A percentile compares a stretch with the other conserved stretches of the same genome.
Conservation (phyloP, 2,113 vertebrate species). For the Rynchops niger region DNA sequence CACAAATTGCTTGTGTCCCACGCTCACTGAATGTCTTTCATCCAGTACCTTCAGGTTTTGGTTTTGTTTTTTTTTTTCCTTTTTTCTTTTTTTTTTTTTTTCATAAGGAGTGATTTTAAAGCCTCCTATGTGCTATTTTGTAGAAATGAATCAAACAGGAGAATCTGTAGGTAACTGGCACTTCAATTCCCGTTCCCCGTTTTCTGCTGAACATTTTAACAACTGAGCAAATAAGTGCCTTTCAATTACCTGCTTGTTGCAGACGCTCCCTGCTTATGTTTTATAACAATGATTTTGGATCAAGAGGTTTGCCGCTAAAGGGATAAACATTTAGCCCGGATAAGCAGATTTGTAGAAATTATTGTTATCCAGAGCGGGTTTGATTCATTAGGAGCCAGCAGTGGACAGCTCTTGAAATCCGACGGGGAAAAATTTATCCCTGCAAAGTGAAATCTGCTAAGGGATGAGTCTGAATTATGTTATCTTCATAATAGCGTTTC, state of each 20-base stretch:
- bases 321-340: slow-evolving; percentile 47
- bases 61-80: too few species aligned
- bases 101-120: neutral
- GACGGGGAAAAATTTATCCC: slow-evolving; percentile 49
- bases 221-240: slow-evolving; percentile 41
- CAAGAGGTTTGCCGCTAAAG: slow-evolving; percentile 45
- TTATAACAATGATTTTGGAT: slow-evolving; percentile 14
- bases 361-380: slow-evolving; percentile 30
- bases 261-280: slow-evolving; percentile 11
- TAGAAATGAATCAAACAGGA: neutral
- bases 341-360: slow-evolving; percentile 62
- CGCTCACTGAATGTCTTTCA: neutral
- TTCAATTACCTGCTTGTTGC: slow-evolving; percentile 40
- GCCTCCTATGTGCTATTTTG: neutral
- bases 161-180: neutral
- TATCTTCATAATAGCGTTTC: slow-evolving; percentile 18
- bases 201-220: neutral
- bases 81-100: neutral
- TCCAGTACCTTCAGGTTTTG: neutral
- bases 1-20: neutral
- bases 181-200: neutral
- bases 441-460: slow-evolving; percentile 31
- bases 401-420: slow-evolving; percentile 23
- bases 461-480: slow-evolving; percentile 20
- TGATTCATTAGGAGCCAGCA: slow-evolving; percentile 43